Percentiles rank a stretch among this genome's conserved stretches.
Evolutionary conservation across 2,797 vertebrate genomes (phyloP).

Genomic region (Gouania willdenowi): DNA sequence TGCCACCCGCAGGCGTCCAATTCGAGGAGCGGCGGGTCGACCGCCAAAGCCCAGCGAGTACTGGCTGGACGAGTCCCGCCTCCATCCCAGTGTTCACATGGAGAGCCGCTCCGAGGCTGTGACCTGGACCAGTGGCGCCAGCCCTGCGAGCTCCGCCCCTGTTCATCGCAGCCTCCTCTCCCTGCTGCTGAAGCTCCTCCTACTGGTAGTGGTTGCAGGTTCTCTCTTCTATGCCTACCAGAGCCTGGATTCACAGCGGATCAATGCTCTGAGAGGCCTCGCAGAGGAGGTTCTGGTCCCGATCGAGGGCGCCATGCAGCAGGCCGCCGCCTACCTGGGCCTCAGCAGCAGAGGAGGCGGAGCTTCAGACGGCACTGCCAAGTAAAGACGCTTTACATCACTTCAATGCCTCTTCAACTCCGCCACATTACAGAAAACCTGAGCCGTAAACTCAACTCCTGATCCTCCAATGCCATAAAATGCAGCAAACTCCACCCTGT

Average conservation of each 20-base stretch:
- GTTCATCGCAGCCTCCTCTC: conserved; percentile 70
- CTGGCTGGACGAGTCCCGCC: conserved; percentile 82
- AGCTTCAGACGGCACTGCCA: conserved; percentile 5
- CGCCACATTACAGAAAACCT: no score
- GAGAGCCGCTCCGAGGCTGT: conserved; percentile 57
- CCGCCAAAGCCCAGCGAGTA: conserved; percentile 84
- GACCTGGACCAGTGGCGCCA: conserved; percentile 13
- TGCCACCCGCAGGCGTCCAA: conserved; percentile 89
- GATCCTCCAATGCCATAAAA: no score
- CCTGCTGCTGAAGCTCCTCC: conserved; percentile 84
- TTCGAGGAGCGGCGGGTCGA: conserved; percentile 88
- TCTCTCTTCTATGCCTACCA: conserved; percentile 85
- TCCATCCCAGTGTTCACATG: conserved; percentile 45
- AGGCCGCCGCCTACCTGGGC: conserved; percentile 54
- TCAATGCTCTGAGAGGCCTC: conserved; percentile 71
- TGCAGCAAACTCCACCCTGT: no score
- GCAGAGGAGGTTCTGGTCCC: conserved; percentile 42
- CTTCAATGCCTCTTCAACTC: no score
- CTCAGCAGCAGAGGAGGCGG: conserved; percentile 17
- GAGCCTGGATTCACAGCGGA: conserved; percentile 84
- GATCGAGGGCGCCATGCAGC: conserved; percentile 32
- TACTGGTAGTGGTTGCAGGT: conserved; percentile 76
- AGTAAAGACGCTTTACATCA: conserved; percentile 60
- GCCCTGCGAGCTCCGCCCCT: conserved; percentile 64
- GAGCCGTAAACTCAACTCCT: no score